These are phyloP conservation scores for Rhynchotus rufescens DNA, from an alignment of 2,797 vertebrate genomes.

Conservation along the genomic window DNA sequence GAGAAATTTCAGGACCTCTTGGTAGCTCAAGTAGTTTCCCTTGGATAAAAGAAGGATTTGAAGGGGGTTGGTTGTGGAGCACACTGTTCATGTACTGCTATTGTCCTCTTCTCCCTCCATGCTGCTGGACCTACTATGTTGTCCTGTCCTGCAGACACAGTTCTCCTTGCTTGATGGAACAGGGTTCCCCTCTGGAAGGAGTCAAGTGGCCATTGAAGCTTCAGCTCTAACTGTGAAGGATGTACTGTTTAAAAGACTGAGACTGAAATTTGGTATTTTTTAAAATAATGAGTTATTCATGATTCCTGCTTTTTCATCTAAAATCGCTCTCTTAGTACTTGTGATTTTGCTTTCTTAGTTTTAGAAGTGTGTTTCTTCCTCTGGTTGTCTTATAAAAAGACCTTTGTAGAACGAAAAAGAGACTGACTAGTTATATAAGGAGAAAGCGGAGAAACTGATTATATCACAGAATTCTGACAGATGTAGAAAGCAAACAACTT, in stretches of 20 bases:
- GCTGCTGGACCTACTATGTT: background rate
- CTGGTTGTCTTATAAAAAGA: background rate
- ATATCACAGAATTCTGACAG: background rate
- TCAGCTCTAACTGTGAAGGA: background rate
- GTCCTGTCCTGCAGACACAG: background rate
- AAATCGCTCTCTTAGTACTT: background rate
- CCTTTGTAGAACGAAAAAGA: background rate
- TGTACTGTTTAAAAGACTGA: background rate
- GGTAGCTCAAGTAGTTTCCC: background rate
- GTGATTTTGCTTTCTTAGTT: background rate
- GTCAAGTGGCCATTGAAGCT: background rate
- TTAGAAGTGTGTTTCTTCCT: background rate
- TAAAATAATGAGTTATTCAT: background rate
- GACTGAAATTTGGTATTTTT: background rate
- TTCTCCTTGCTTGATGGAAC: background rate
- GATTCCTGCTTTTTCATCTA: background rate
- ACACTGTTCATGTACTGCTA: rapidly evolving
- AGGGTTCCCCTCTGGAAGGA: background rate
- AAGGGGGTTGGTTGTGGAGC: background rate
- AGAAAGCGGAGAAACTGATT: background rate
- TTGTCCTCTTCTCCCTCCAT: background rate
- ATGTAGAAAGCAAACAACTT: background rate
- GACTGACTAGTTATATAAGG: background rate
- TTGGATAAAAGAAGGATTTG: background rate
- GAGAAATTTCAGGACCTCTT: background rate